Percentiles rank a stretch among this genome's conserved stretches.
Conservation (phyloP, 2,113 vertebrate species). For the sheep (Ovis aries) region ARS-UI_Ramb_v3.0 NC_056070.1:36799001-36799500, state of each 20-base stretch:
- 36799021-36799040: neutral
- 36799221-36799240: neutral
- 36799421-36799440: rapidly evolving
- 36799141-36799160: neutral
- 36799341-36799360: rapidly evolving
- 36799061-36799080: neutral
- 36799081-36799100: neutral
- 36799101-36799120: neutral
- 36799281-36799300: neutral
- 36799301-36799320: neutral
- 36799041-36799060: neutral
- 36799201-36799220: neutral
- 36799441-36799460: neutral
- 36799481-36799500: neutral
- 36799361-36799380: neutral
- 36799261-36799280: neutral
- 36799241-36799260: neutral
- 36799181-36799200: neutral
- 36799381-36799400: neutral
- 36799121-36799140: neutral
- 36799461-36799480: neutral
- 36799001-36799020: neutral
- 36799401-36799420: neutral
- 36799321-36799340: neutral
- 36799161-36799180: neutral